Evolutionary conservation across 2,888 invertebrate genomes (phyloP).

Genomic region (Tuta absoluta): DNA sequence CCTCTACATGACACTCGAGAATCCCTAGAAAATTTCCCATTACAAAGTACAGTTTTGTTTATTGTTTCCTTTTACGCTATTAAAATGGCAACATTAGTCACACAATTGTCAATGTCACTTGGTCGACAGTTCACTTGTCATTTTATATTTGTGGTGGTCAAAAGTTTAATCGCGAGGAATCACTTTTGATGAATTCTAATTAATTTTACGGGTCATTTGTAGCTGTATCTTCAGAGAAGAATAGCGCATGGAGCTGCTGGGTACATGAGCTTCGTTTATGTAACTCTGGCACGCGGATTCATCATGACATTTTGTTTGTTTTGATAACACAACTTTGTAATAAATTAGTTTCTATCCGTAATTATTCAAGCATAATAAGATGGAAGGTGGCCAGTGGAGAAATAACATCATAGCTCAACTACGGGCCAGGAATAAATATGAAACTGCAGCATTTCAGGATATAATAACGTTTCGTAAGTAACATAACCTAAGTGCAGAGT

Average conservation of each 20-base stretch:
- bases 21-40: too few relatives aligned
- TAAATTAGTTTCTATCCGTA: constrained; percentile 47
- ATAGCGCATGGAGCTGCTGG: background rate
- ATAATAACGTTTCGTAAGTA: constrained; percentile 91
- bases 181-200: constrained; percentile 19
- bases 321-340: constrained; percentile 52
- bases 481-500: constrained; percentile 55
- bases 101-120: constrained; percentile 15
- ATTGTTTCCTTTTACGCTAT: background rate
- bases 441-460: constrained; percentile 89
- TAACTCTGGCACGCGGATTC: constrained; percentile 31
- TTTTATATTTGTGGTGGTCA: background rate
- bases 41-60: too few relatives aligned
- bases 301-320: constrained; percentile 71
- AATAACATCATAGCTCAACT: constrained; percentile 85
- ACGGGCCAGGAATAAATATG: constrained; percentile 87
- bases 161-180: constrained; percentile 26
- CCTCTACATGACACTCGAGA: too few relatives aligned
- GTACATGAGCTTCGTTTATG: background rate
- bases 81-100: background rate
- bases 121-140: background rate
- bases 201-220: constrained; percentile 14
- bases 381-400: constrained; percentile 84
- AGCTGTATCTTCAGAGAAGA: background rate
- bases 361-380: constrained; percentile 49